phyloP scores from a whole-genome alignment of 2,888 invertebrate genomes.

The Watsonalla binaria region DNA sequence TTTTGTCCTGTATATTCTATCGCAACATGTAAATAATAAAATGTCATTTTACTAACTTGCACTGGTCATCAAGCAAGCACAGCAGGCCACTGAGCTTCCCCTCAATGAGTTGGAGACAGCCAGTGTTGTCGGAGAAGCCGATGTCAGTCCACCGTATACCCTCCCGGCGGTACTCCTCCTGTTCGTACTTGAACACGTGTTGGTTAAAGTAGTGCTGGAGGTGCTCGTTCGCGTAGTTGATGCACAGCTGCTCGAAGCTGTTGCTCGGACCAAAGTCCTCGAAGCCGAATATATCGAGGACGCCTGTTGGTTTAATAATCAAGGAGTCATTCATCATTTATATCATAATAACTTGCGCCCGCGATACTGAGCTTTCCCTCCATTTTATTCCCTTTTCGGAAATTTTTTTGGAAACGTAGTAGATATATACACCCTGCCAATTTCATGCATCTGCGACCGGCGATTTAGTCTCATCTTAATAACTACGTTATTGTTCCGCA shows the following conservation, averaged over 20 bases:
- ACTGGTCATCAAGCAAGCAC: conserved; percentile 95
- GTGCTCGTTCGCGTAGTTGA: conserved; percentile 98
- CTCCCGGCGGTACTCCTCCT: conserved; percentile 96
- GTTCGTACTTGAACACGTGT: conserved; percentile 98
- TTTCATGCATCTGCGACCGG: too few species aligned
- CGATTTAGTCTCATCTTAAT: background rate
- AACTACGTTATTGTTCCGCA: background rate
- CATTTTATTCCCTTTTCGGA: too few species aligned
- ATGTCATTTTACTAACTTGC: too few species aligned
- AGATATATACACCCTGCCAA: too few species aligned
- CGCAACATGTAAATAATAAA: too few species aligned
- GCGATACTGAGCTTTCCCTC: too few species aligned
- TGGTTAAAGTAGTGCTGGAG: conserved; percentile 98
- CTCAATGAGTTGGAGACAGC: conserved; percentile 94
- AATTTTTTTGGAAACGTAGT: too few species aligned
- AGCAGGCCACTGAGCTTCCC: conserved; percentile 93
- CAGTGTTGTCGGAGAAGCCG: conserved; percentile 97
- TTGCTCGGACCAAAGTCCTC: conserved; percentile 95
- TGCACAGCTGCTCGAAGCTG: conserved; percentile 97
- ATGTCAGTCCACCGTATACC: conserved; percentile 97
- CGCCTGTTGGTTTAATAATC: conserved; percentile 72
- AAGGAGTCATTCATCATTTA: too few species aligned
- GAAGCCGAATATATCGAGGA: conserved; percentile 97
- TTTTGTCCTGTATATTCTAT: too few species aligned
- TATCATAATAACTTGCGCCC: too few species aligned